Evolutionary conservation across 1,140 invertebrate species (phyloP), one percentile per base, ranked within the genome.

Genomic region (Listronotus bonariensis): DNA sequence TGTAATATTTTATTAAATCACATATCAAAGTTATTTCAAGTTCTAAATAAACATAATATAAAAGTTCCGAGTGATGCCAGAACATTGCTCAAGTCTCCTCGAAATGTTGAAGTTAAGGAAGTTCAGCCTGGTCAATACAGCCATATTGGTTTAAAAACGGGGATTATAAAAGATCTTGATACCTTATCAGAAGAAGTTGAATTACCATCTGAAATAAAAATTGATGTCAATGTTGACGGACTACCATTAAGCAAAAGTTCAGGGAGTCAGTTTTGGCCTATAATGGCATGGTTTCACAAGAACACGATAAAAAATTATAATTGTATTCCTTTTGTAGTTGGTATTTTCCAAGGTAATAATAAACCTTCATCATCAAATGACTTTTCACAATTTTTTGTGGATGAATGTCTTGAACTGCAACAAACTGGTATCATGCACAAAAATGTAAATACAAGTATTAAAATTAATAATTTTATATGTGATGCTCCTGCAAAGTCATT

Each of bases 191-290:
- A 17, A 46, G 9, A 20, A 2, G 2, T 20, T 17, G 9, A 17
- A 46, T 6, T 46, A 3, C 43, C 43, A 5, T 17, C 14, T 2
- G 18, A 46, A 5, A 46, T 46, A 1, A 46, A 46, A 46, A 14
- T 46, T 3, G 14, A 46, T 46, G 9, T 46, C 3, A 59, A 59
- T 59, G 32, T 59, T 14, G 56, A 59, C 32, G 56, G 56, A 9
- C 43, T 59, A 0, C 56, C 56, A 31, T 40, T 59, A 59, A 45
- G 40, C 15, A 59, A 59, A 41, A 59, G 56, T 48, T 18, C n/a
- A 6, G 26, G 32, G 10, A 59, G 42, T 14, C 56, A 59, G 15
- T 46, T 59, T 59, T 59, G 56, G 42, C 56, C 56, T n/a, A 48
- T 48, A 11, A 48, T 59, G 20, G 56, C 17, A 18, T 41, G 20